Evolutionary conservation across 2,888 invertebrate genomes (phyloP).

Genomic region (Himalopsyche tibetana): DNA sequence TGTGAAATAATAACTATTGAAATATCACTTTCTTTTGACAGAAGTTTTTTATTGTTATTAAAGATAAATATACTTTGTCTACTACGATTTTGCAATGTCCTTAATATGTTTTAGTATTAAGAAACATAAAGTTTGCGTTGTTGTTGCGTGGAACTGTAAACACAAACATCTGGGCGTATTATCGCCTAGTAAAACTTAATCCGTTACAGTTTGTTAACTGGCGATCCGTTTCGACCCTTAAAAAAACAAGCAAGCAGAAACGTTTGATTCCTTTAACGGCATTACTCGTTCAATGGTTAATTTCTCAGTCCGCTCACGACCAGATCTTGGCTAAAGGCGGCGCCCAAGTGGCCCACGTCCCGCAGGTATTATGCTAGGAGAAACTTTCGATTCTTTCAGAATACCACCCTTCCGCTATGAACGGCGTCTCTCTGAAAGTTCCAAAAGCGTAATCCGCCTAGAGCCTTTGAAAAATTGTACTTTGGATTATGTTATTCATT

Average conservation of each 20-base stretch:
- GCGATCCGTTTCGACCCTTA: background rate
- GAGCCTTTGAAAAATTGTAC: slow-evolving; percentile 42
- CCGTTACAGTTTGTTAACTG: slow-evolving; percentile 38
- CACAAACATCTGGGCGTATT: slow-evolving; percentile 28
- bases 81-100: background rate
- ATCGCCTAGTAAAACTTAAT: slow-evolving; percentile 27
- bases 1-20: no score
- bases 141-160: slow-evolving; percentile 6
- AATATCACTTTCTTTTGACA: no score
- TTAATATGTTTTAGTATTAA: background rate
- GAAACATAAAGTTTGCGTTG: background rate
- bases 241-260: slow-evolving; percentile 16
- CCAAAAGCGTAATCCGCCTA: slow-evolving; percentile 13
- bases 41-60: no score
- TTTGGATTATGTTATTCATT: slow-evolving; percentile 35
- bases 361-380: slow-evolving; percentile 9
- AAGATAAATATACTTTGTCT: no score
- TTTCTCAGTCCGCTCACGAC: slow-evolving; percentile 31
- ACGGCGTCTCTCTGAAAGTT: background rate
- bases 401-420: slow-evolving; percentile 8
- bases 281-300: background rate
- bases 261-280: slow-evolving; percentile 37
- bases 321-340: slow-evolving; percentile 35
- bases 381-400: slow-evolving; percentile 37
- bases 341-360: slow-evolving; percentile 38